Conservation (phyloP, 2,113 vertebrate species). For the Alectura lathami region DNA sequence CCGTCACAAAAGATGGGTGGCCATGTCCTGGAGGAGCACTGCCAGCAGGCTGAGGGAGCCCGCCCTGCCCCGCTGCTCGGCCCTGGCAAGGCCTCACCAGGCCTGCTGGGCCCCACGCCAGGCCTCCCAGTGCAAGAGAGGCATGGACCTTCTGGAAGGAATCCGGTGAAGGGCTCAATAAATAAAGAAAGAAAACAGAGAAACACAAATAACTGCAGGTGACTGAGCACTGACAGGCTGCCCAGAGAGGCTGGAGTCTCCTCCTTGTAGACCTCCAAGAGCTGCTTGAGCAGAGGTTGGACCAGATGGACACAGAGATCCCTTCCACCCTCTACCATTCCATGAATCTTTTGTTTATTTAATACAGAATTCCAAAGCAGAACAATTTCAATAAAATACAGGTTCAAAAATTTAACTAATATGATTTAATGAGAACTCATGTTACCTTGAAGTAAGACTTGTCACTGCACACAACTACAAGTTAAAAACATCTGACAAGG, state of each 20-base stretch:
- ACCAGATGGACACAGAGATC: background rate
- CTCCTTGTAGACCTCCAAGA: background rate
- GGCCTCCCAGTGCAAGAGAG: background rate
- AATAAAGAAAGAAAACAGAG: background rate
- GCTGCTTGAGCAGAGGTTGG: background rate
- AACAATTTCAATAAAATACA: background rate
- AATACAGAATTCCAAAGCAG: background rate
- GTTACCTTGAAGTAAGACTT: background rate
- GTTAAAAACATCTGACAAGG: conserved; percentile 18
- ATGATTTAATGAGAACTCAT: background rate
- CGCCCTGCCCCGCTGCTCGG: background rate
- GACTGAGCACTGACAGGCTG: background rate
- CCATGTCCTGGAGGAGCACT: rapidly evolving
- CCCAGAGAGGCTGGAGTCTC: background rate
- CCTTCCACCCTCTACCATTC: background rate
- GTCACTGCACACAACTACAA: background rate
- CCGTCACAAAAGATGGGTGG: background rate
- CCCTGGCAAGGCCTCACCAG: background rate
- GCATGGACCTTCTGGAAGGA: background rate
- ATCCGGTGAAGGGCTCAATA: background rate
- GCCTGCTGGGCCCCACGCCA: background rate
- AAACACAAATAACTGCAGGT: background rate
- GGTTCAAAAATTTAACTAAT: background rate
- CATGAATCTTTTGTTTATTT: background rate
- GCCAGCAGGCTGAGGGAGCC: background rate